Percentiles rank a stretch among this genome's conserved stretches.
Conservation (phyloP, 2,888 invertebrate species). For the Cataglyphis cursor region DNA sequence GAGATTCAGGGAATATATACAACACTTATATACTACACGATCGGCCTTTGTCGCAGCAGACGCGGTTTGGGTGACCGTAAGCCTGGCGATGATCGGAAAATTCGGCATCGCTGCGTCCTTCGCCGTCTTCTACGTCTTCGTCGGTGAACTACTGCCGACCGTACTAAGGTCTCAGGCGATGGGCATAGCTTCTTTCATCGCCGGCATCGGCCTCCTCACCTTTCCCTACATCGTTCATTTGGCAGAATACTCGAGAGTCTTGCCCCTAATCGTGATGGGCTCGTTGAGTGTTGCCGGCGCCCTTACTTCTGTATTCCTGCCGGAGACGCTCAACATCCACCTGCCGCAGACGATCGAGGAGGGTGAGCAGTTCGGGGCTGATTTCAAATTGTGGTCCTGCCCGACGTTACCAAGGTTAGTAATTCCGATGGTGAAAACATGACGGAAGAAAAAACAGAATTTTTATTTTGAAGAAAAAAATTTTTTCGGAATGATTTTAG, state of each 20-base stretch:
- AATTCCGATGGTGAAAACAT: neutral
- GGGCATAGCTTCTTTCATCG: constrained; percentile 90
- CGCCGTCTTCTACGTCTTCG: constrained; percentile 91
- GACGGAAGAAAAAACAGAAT: neutral
- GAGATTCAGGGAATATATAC: neutral
- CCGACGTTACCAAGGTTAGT: constrained; percentile 85
- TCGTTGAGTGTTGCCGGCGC: constrained; percentile 88
- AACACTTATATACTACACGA: constrained; percentile 9
- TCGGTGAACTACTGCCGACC: constrained; percentile 90
- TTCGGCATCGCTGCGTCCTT: constrained; percentile 91
- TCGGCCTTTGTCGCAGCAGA: constrained; percentile 84
- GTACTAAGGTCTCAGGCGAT: constrained; percentile 90
- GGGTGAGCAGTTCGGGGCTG: constrained; percentile 89
- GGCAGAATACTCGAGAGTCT: constrained; percentile 88
- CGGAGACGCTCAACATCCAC: constrained; percentile 90
- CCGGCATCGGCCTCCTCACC: constrained; percentile 89
- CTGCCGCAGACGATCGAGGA: constrained; percentile 90
- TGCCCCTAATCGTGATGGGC: constrained; percentile 90
- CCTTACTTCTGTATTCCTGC: constrained; percentile 89
- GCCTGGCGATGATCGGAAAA: constrained; percentile 90
- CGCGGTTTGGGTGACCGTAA: constrained; percentile 89
- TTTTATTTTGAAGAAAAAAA: neutral
- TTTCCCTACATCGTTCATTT: constrained; percentile 90
- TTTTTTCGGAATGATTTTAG: neutral
- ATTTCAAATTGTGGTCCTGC: constrained; percentile 88